Base-by-base conservation (phyloP, 2,888 invertebrate species). In the Drosophila bunnanda region DNA sequence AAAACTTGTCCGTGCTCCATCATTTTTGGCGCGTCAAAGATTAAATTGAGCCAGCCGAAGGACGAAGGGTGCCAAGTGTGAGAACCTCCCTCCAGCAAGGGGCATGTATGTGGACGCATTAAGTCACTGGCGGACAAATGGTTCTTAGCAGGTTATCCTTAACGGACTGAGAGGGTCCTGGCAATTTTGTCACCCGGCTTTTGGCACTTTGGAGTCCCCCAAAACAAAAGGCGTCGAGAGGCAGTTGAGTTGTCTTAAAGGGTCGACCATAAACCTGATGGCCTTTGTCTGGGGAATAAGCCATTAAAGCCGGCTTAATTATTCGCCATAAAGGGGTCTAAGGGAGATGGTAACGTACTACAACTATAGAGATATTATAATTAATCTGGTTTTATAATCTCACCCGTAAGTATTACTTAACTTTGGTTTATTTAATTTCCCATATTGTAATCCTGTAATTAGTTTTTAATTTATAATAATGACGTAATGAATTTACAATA, bases 1-100 rank as follows among this genome's bases (percentile, higher is more conserved):
- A 68, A 87, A 89, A 88, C 65, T 83, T 82, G 30, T 55, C 52
- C 68, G 52, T 69, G 66, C 57, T 65, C 50, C 70, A 74, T 64
- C 70, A 69, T 65, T 72, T 50, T 71, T 54, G 58, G 28, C 53
- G 60, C 75, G 70, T 64, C 67, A 82, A 75, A 73, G 83, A 86
- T 82, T 88, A 80, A 80, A 77, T 78, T 65, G 61, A 70, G 78
- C 71, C 34, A 54, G 52, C 48, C 39, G 62, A 50, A 20, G 39
- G 2, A 13, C 13, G 13, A 12, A 9, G 46, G 53, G 48, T 17
- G 30, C 32, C 39, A 17, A n/a, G n/a, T 9, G 30, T 39, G 38
- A 58, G 34, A 39, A 13, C 1, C 36, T 25, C 13, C 1, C 36
- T 25, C 13, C 22, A 8, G 13, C 17, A 34, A 30, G 34, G 32